Base-by-base conservation (phyloP, 2,888 invertebrate genomes). In the Stegana nigrithorax region DNA sequence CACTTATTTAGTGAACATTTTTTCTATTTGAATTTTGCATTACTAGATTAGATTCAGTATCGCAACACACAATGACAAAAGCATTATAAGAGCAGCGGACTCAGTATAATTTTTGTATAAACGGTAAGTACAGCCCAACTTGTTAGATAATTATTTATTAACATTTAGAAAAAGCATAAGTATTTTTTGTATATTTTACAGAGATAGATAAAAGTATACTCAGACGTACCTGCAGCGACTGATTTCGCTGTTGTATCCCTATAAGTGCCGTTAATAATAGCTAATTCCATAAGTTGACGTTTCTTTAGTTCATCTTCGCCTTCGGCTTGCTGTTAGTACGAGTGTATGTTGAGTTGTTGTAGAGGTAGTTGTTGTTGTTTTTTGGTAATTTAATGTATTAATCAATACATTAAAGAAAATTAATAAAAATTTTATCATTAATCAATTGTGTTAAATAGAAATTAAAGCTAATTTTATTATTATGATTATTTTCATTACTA, bases 251-350 rank as follows among this genome's bases (percentile, higher is more conserved):
- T 95, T 66, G 96, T 96, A 87, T 98, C 97, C 85, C 98, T 92
- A 89, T 98, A 99, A 61, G 99, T 99, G 85, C 99, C 99, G 86
- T 99, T 99, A 85, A 99, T 98, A 83, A 99, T 99, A 83, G 99
- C 99, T 86, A 99, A 89, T 88, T 99, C 99, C 98, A 99, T 99
- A 81, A 99, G 90, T 88, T 99, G 99, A 85, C 98, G 92, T 87
- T 99, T 98, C 90, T 99, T 99, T 84, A 99, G 89, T 87, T 99
- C 99, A 88, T 99, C 99, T 89, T 99, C 99, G 69, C 99, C 99
- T 87, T 99, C 99, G 68, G 98, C 97, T 97, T 99, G 93, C 91
- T 92, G 88, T 72, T 84, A 83, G 84, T 84, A 65, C 65, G 69
- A 59, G 45, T 53, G 65, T 50, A 14, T 51, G 21, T 23, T 51